These are phyloP conservation scores for Leptobrachium leishanense DNA, from an alignment of 2,113 vertebrate species.

Conservation along the genomic window DNA sequence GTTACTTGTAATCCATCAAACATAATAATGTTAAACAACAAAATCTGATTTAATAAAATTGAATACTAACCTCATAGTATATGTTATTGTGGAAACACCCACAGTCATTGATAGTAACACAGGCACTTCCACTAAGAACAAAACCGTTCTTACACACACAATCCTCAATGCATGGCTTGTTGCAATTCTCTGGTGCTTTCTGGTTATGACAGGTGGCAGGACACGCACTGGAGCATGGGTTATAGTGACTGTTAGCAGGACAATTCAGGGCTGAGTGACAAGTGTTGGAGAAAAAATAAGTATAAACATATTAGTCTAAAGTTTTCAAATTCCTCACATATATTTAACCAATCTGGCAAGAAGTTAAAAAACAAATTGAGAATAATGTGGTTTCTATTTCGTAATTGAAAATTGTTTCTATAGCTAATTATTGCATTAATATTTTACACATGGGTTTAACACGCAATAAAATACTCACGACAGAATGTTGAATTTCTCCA, in stretches of 20 bases:
- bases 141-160: too few relatives aligned
- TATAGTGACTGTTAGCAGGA: constrained; percentile 49
- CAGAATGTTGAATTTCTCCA: constrained; percentile 78
- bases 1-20: too few relatives aligned
- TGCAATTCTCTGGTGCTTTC: constrained; percentile 54
- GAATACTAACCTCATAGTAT: too few relatives aligned
- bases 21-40: too few relatives aligned
- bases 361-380: too few relatives aligned
- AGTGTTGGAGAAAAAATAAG: neutral
- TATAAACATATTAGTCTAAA: neutral
- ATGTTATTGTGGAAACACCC: too few relatives aligned
- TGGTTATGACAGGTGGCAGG: constrained; percentile 57
- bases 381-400: too few relatives aligned
- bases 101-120: too few relatives aligned
- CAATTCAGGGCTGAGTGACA: constrained; percentile 48
- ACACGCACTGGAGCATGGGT: constrained; percentile 57
- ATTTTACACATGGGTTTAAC: neutral
- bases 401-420: neutral
- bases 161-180: too few relatives aligned
- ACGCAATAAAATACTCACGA: constrained; percentile 66
- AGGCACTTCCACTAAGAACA: too few relatives aligned
- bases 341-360: neutral
- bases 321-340: too few relatives aligned
- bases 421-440: neutral
- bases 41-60: too few relatives aligned